Conservation (phyloP, 1,140 invertebrate genomes). For the Laupala kohalensis region DNA sequence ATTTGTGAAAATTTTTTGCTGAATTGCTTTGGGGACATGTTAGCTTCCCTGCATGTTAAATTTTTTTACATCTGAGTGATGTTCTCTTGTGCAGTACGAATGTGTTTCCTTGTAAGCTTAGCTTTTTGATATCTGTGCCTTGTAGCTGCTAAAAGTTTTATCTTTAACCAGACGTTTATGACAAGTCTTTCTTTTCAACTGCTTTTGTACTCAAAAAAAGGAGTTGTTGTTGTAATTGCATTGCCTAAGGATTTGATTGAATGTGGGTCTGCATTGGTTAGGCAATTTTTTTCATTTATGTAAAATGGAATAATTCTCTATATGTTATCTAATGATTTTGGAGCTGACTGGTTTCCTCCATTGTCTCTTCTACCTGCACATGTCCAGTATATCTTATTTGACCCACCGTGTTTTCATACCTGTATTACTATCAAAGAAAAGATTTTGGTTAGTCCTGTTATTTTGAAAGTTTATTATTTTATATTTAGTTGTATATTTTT, state of each 20-base stretch:
- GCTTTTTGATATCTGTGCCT: neutral
- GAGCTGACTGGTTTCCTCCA: neutral
- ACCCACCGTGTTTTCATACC: neutral
- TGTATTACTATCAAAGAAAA: neutral
- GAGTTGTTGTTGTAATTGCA: too few relatives aligned
- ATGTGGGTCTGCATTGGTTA: too few relatives aligned
- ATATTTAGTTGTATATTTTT: neutral
- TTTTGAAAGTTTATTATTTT: neutral
- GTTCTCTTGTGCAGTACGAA: neutral
- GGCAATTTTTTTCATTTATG: too few relatives aligned
- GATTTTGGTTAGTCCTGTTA: neutral
- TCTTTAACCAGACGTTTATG: neutral
- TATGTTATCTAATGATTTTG: too few relatives aligned
- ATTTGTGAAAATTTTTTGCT: neutral
- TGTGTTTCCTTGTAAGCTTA: neutral
- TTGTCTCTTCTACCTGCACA: neutral
- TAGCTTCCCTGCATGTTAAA: neutral
- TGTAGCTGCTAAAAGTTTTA: neutral
- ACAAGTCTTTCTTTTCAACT: neutral
- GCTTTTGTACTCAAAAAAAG: too few relatives aligned
- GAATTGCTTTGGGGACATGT: neutral
- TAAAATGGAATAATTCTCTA: too few relatives aligned
- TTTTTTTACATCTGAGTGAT: neutral
- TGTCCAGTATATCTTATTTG: neutral
- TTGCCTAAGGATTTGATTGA: too few relatives aligned